Percentiles rank a stretch among this genome's conserved stretches.
These are phyloP conservation scores for Adela reaumurella DNA, from an alignment of 2,888 invertebrate species.

Conservation along the genomic window DNA sequence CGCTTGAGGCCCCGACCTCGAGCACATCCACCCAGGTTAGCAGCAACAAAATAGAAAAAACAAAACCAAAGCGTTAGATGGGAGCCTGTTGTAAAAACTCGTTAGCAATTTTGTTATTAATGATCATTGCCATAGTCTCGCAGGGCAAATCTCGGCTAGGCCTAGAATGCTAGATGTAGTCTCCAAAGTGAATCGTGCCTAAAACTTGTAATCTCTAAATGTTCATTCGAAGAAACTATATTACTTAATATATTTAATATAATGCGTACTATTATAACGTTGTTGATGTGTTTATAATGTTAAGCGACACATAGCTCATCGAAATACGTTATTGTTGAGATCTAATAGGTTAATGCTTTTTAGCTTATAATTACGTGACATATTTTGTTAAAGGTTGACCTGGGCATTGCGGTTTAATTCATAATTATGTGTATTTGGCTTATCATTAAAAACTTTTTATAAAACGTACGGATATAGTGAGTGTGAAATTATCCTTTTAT, in stretches of 20 bases:
- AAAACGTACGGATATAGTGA: too few relatives aligned
- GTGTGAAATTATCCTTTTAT: too few relatives aligned
- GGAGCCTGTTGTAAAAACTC: too few relatives aligned
- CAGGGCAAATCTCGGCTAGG: slow-evolving; percentile 24
- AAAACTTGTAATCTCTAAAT: slow-evolving; percentile 25
- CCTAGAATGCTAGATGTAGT: slow-evolving; percentile 46
- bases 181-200: slow-evolving; percentile 49
- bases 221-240: not conserved
- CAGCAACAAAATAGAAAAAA: too few relatives aligned
- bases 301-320: slow-evolving; percentile 3
- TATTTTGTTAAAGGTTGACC: slow-evolving; percentile 12
- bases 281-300: slow-evolving; percentile 7
- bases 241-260: not conserved
- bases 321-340: slow-evolving; percentile 5
- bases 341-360: slow-evolving; percentile 10
- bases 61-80: too few relatives aligned
- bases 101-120: too few relatives aligned
- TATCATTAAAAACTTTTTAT: too few relatives aligned
- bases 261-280: slow-evolving; percentile 1
- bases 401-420: too few relatives aligned
- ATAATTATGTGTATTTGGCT: too few relatives aligned
- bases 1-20: too few relatives aligned
- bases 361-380: slow-evolving; percentile 8
- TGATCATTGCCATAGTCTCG: too few relatives aligned
- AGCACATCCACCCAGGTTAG: too few relatives aligned